These are phyloP conservation scores for Dinocampus coccinellae DNA, from an alignment of 2,888 invertebrate genomes.

Conservation along the genomic window DNA sequence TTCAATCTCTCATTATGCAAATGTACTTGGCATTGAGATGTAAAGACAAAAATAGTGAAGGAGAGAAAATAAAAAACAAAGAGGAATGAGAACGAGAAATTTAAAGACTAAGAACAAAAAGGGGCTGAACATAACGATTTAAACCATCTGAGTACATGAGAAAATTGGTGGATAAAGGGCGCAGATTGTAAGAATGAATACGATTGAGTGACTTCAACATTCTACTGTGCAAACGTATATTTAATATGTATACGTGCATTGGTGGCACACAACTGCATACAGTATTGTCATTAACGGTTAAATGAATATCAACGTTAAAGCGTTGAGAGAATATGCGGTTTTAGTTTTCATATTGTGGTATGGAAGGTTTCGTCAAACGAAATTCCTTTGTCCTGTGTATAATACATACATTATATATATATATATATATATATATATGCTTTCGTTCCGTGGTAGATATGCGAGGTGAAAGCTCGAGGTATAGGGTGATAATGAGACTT, in stretches of 20 bases:
- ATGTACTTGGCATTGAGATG: not conserved
- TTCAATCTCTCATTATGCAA: slow-evolving; percentile 12
- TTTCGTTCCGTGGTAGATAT: slow-evolving; percentile 18
- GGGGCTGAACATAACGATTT: not conserved
- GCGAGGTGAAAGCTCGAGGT: not conserved
- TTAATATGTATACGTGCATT: not conserved
- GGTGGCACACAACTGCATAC: not conserved
- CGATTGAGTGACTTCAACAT: slow-evolving; percentile 8
- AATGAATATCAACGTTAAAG: not conserved
- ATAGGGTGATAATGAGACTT: slow-evolving; percentile 14
- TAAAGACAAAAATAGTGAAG: no score
- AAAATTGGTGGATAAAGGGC: not conserved
- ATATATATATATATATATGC: slow-evolving; percentile 20
- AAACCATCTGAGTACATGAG: not conserved
- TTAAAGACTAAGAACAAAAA: no score
- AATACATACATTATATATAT: slow-evolving; percentile 22
- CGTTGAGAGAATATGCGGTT: slow-evolving; percentile 6
- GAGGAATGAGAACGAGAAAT: no score
- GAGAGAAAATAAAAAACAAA: no score
- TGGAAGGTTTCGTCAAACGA: slow-evolving; percentile 23
- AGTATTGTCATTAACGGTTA: not conserved
- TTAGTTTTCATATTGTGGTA: not conserved
- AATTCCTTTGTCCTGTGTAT: slow-evolving; percentile 42
- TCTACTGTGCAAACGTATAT: not conserved
- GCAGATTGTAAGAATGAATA: slow-evolving; percentile 2